Evolutionary conservation across 2,113 vertebrate species (phyloP), one percentile per base, ranked within the genome.

Genomic region (Campylomormyrus numenius): DNA sequence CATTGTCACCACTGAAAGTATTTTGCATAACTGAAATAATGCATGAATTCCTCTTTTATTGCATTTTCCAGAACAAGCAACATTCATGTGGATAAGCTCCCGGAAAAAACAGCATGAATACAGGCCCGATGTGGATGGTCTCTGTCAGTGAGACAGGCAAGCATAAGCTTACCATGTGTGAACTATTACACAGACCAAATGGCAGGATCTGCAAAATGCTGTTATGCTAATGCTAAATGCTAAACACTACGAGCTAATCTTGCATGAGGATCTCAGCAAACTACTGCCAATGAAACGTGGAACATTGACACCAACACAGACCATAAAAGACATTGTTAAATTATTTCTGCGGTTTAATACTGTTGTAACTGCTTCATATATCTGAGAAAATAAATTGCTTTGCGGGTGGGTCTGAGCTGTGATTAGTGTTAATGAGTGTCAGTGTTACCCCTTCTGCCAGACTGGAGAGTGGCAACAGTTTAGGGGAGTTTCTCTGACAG

Each of bases 401-500:
- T 49, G 45, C 0, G 45, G 48, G 46, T 42, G 35, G 74, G 74
- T 42, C 31, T 39, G 13, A 39, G 39, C 42, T 77, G 3, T 35
- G 10, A 89, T 62, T 70, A 70, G n/a, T 27, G 15, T 89, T 70
- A 21, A 9, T 42, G 11, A 89, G 13, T 48, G 84, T 21, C 84
- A 48, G 10, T 11, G 48, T 35, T 19, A 39, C 48, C 49, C 85
- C 62, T 52, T 6, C 84, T 66, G 85, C 58, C 13, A 42, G 62
- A 90, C 13, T 35, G 88, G 48, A 39, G 27, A 52, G 19, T 46
- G 46, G 19, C 13, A 48, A 42, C 13, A 35, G 48, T 13, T 35
- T 17, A 89, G 66, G 17, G 42, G 89, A 88, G 87, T 77, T 11
- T 80, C 31, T 48, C 2, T 56, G 85, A 90, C 89, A 80, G 89